These are phyloP conservation scores for Brenthis ino DNA, from an alignment of 2,888 invertebrate species.

Conservation along the genomic window DNA sequence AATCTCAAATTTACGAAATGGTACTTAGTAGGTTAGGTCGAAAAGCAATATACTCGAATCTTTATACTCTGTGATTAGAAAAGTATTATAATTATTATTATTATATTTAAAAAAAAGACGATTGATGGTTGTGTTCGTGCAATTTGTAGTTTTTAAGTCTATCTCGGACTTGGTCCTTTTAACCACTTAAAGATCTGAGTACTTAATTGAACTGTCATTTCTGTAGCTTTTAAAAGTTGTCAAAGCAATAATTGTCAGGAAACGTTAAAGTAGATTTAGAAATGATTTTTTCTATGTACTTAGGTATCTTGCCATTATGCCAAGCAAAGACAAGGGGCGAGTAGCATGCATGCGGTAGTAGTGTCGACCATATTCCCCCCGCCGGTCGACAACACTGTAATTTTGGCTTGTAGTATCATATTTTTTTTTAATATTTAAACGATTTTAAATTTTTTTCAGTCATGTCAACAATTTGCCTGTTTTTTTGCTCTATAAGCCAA, in stretches of 20 bases:
- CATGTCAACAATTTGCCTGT: constrained; percentile 6
- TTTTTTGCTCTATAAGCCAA: constrained; percentile 54
- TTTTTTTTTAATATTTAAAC: constrained; percentile 13
- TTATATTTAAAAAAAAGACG: constrained; percentile 61
- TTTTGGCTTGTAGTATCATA: constrained; percentile 58
- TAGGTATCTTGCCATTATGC: constrained; percentile 34
- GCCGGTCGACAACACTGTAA: constrained; percentile 62
- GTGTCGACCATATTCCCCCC: constrained; percentile 61
- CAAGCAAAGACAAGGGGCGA: constrained; percentile 60
- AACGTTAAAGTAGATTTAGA: constrained; percentile 7
- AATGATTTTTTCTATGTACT: constrained; percentile 14
- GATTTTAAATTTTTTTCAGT: constrained; percentile 13
- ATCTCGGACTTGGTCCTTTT: constrained; percentile 62
- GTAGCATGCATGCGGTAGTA: constrained; percentile 78
- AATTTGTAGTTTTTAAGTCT: constrained; percentile 73
- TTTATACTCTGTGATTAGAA: constrained; percentile 68
- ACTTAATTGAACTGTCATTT: constrained; percentile 32
- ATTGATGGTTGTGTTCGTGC: constrained; percentile 79
- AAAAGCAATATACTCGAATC: constrained; percentile 73
- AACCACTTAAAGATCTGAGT: constrained; percentile 29
- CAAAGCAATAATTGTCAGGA: constrained; percentile 7
- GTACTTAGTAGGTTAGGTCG: constrained; percentile 45
- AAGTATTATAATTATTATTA: constrained; percentile 58
- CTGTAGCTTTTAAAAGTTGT: constrained; percentile 15
- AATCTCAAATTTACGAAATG: constrained; percentile 18